Percentiles rank a stretch among this genome's conserved stretches.
phyloP scores from a whole-genome alignment of 2,113 vertebrate species.

The Oryzias melastigma region DNA sequence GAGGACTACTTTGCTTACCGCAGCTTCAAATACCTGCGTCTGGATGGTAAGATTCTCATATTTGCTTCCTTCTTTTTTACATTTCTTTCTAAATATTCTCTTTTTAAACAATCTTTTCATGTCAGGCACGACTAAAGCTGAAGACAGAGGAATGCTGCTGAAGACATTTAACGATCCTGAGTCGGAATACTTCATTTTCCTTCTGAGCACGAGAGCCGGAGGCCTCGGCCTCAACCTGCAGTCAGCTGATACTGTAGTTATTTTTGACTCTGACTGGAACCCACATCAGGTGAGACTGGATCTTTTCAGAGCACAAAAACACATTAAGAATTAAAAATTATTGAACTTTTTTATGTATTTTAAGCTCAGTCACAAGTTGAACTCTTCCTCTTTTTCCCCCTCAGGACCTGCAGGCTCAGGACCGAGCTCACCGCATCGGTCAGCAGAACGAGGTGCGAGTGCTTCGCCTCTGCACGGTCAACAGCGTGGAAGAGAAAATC shows the following conservation, averaged over 20 bases:
- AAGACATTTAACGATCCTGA: slow-evolving; percentile 93
- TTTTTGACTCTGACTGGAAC: slow-evolving; percentile 98
- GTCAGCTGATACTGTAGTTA: slow-evolving; percentile 94
- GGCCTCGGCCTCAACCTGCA: slow-evolving; percentile 94
- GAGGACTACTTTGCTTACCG: slow-evolving; percentile 97
- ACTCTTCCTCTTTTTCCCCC: not conserved
- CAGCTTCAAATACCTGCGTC: slow-evolving; percentile 93
- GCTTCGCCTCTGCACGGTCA: slow-evolving; percentile 92
- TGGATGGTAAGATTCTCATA: slow-evolving; percentile 84
- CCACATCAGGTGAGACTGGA: slow-evolving; percentile 90
- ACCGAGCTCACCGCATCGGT: slow-evolving; percentile 95
- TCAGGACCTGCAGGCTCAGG: slow-evolving; percentile 95
- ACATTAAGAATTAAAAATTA: not conserved
- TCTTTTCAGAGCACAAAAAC: slow-evolving; percentile 12
- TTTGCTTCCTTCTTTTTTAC: not conserved
- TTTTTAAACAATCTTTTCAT: not conserved
- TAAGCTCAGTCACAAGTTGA: not conserved
- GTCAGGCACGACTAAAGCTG: slow-evolving; percentile 92
- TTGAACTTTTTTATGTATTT: too few relatives aligned
- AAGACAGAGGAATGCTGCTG: slow-evolving; percentile 93
- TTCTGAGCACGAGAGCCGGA: slow-evolving; percentile 92
- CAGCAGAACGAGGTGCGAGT: slow-evolving; percentile 97
- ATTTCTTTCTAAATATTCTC: not conserved
- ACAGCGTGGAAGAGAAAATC: slow-evolving; percentile 93
- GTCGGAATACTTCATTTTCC: slow-evolving; percentile 92